These are phyloP conservation scores for Dicrostonyx torquatus DNA, from an alignment of 2,797 vertebrate genomes.

Conservation along the genomic window DNA sequence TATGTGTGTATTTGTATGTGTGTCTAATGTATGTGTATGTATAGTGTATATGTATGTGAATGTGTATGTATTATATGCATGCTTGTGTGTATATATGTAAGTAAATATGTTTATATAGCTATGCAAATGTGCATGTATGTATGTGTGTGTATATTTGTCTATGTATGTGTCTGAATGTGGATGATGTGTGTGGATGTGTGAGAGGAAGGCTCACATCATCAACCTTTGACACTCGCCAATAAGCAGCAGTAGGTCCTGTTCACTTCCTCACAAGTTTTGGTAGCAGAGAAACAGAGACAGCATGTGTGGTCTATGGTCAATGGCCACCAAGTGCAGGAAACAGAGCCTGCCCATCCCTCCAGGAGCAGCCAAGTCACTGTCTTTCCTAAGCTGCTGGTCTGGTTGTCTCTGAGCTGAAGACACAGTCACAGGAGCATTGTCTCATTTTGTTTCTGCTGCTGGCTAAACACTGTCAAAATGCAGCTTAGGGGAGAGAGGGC, in stretches of 20 bases:
- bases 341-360: not conserved
- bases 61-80: not conserved
- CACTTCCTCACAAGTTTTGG: not conserved
- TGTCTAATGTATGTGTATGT: not conserved
- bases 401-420: not conserved
- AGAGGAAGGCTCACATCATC: not conserved
- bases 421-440: not conserved
- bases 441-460: not conserved
- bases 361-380: not conserved
- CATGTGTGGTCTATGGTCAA: not conserved
- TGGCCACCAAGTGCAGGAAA: not conserved
- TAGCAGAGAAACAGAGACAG: not conserved
- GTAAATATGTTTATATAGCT: not conserved
- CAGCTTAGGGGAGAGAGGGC: not conserved
- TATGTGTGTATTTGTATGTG: too few relatives aligned
- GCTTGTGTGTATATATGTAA: not conserved
- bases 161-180: not conserved
- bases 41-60: too few relatives aligned
- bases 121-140: not conserved
- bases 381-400: not conserved
- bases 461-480: not conserved
- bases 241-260: not conserved
- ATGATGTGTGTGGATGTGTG: not conserved
- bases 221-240: not conserved
- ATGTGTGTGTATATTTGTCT: not conserved